Evolutionary conservation across 2,113 vertebrate genomes (phyloP).

Genomic region (Ctenodactylus gundi): DNA sequence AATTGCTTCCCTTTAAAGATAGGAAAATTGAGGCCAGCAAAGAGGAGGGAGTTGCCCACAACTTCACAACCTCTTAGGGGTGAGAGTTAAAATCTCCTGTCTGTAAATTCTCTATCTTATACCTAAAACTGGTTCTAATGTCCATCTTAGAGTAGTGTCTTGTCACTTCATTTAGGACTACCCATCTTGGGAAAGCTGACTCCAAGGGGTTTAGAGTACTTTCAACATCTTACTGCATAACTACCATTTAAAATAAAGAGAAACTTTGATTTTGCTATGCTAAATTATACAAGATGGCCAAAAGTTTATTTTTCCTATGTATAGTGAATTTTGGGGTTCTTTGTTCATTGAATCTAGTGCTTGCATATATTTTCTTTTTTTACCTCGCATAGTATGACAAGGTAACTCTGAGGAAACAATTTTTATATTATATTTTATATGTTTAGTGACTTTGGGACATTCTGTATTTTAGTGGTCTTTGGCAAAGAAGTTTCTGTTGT

Average conservation of each 20-base stretch:
- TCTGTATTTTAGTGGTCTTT: neutral
- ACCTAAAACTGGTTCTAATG: neutral
- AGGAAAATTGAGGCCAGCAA: neutral
- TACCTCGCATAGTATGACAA: no score
- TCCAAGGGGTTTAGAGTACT: neutral
- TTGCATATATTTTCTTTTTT: no score
- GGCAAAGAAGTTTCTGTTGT: neutral
- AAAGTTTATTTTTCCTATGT: no score
- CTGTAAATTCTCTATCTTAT: neutral
- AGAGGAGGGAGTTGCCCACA: neutral
- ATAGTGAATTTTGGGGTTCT: no score
- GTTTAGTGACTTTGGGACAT: no score
- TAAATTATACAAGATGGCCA: no score
- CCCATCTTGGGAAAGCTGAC: neutral
- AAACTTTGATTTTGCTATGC: neutral
- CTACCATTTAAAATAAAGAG: constrained; percentile 4
- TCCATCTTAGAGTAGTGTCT: neutral
- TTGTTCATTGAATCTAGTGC: no score
- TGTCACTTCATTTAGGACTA: neutral
- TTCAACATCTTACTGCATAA: neutral
- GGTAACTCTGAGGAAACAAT: no score
- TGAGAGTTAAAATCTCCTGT: neutral
- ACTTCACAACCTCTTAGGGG: neutral
- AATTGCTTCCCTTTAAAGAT: neutral
- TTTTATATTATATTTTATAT: no score